Base-by-base conservation (phyloP, 2,888 invertebrate species). In the Desoria tigrina region DNA sequence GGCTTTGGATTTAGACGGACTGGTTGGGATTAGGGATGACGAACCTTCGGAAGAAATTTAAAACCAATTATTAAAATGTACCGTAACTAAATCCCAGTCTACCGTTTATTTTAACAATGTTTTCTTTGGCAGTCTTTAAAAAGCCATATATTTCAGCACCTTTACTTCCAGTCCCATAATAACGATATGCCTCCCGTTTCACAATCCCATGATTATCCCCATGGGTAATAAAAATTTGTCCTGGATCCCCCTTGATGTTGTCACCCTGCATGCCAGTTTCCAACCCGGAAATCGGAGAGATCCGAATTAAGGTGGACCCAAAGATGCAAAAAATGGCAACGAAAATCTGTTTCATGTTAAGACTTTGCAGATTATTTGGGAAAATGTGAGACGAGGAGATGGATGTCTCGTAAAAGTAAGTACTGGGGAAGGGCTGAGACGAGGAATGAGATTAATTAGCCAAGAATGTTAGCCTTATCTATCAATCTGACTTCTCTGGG, bases 1-100 rank as follows among this genome's bases (percentile, higher is more conserved):
- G 2, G 58, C n/a, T 27, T 45, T 45, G 24, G 24, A 24, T 42
- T 57, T 57, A 6, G 58, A 24, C 11, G 49, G 49, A 21, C 42
- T 39, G 14, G 58, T 58, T 18, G 58, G 58, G 14, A 49, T 16
- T 27, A 58, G 49, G 9, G 58, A 58, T 16, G 45, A 45, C 6
- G 58, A 24, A n/a, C 27, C 27, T 54, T 23, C 24, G 11, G 16
- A 45, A n/a, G n/a, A 32, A 32, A 7, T 4, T 45, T 45, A 45
- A 45, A 16, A 6, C 45, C 45, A 45, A 45, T 45, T 45, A 21
- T 39, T 9, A 39, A 39, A n/a, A 21, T 45, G 4, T 16, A 6
- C 45, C 6, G 21, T 45, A 45, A 45, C 6, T 45, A 45, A 45
- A 39, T 39, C 16, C 45, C 6, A 9, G n/a, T 18, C 6, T 45